Evolutionary conservation across 1,140 invertebrate species (phyloP), one percentile per base, ranked within the genome.

Genomic region (Coenobita brevimanus): DNA sequence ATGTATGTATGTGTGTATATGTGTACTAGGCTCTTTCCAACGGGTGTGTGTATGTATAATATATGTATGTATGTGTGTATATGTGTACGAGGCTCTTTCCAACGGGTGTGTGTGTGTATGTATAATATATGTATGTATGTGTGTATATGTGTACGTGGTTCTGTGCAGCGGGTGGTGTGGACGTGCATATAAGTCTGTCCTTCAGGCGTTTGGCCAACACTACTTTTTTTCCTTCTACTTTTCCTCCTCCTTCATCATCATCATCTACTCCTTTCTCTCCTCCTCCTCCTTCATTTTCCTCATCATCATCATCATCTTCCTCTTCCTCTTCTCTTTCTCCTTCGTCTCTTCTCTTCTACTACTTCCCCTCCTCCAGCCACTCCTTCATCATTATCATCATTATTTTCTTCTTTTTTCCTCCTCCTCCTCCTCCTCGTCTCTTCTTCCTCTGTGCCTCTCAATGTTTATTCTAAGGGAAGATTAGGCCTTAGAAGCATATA

Each of bases 391-490:
- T 30, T 30, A 2, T 50, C 21, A 4, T 1, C n/a, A 13, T 4
- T 0, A 2, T 3, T 10, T 41, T 3, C 21, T 43, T n/a, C n/a
- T 21, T 21, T 41, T 76, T 0, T 43, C 3, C 6, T 21, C 50
- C 75, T 78, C 41, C 33, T 33, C 43, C 73, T 43, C 43, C 73
- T 76, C 75, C 50, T 43, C n/a, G n/a, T 17, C 43, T 78, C 41
- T 54, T 38, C 27, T 43, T 50, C 43, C 30, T 30, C 27, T 30
- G 10, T 71, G 15, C 17, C n/a, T 33, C 13, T 71, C 13, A 3
- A n/a, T 41, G 64, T 69, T 10, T 69, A 69, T 13, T 8, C 8
- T 10, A 38, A 38, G 71, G 24, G 64, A 17, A 27, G 24, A 27
- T n/a, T 21, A 38, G 27, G 21, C 27, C 0, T 24, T 73, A 21